Evolutionary conservation across 1,140 invertebrate genomes (phyloP).

Genomic region (Riptortus pedestris): DNA sequence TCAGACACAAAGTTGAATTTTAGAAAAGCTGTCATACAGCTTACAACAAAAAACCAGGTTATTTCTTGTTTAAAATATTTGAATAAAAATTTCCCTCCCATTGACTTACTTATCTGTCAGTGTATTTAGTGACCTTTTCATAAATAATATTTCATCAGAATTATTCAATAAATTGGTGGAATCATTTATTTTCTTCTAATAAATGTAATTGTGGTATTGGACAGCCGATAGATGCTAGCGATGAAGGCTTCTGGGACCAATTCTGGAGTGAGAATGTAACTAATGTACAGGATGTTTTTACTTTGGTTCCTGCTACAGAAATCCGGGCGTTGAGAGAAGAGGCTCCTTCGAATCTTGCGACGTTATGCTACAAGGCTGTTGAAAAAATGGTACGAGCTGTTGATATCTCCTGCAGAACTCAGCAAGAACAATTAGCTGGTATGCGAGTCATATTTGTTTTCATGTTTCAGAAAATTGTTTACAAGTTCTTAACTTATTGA

Average conservation of each 20-base stretch:
- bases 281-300: conserved; percentile 93
- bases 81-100: conserved; percentile 3
- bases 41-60: conserved; percentile 92
- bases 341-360: conserved; percentile 94
- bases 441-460: conserved; percentile 32
- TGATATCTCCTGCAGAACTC: conserved; percentile 84
- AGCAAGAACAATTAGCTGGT: conserved; percentile 89
- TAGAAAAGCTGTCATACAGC: conserved; percentile 89
- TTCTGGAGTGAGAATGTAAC: conserved; percentile 95
- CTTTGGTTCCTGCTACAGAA: conserved; percentile 84
- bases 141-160: background rate
- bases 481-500: too few relatives aligned
- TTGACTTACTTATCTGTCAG: background rate
- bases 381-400: conserved; percentile 90
- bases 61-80: conserved; percentile 21
- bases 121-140: background rate
- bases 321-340: conserved; percentile 89
- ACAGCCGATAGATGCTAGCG: conserved; percentile 78
- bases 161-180: too few relatives aligned
- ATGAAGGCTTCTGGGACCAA: conserved; percentile 96
- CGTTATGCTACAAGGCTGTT: conserved; percentile 96
- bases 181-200: background rate
- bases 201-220: background rate
- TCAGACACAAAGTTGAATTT: conserved; percentile 95
- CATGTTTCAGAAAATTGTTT: background rate